Conservation (phyloP, 2,113 vertebrate genomes). For the Merops nubicus region DNA sequence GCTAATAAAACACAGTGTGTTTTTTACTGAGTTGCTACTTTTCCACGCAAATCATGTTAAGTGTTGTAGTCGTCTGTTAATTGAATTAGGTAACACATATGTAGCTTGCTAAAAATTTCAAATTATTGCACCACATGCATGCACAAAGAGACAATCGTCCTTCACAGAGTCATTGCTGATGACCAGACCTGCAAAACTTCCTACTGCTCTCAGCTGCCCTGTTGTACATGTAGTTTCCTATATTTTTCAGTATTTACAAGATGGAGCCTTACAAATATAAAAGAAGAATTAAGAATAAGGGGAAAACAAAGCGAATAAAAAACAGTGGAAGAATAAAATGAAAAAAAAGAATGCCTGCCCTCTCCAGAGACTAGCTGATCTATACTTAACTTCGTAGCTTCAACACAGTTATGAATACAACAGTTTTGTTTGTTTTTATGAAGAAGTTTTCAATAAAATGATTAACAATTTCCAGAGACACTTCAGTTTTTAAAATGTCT, state of each 20-base stretch:
- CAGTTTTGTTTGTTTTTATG: neutral
- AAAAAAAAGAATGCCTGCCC: neutral
- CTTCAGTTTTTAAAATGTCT: neutral
- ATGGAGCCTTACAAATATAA: neutral
- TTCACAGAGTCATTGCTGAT: neutral
- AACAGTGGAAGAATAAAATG: neutral
- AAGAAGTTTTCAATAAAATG: neutral
- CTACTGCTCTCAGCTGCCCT: neutral
- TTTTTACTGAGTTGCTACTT: neutral
- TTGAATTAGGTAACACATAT: neutral
- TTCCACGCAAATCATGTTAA: neutral
- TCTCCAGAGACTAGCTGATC: neutral
- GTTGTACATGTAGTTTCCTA: neutral
- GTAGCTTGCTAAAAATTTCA: neutral
- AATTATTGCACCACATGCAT: neutral
- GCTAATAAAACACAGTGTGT: neutral
- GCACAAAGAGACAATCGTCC: neutral
- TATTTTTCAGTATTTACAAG: neutral
- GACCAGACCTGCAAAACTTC: neutral
- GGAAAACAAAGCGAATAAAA: neutral
- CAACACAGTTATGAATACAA: neutral
- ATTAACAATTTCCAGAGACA: neutral
- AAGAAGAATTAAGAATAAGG: neutral
- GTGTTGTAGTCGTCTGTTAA: neutral
- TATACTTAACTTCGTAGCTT: neutral